These are phyloP conservation scores for Lasaia peninsularis DNA, from an alignment of 1,140 invertebrate species.

Conservation along the genomic window DNA sequence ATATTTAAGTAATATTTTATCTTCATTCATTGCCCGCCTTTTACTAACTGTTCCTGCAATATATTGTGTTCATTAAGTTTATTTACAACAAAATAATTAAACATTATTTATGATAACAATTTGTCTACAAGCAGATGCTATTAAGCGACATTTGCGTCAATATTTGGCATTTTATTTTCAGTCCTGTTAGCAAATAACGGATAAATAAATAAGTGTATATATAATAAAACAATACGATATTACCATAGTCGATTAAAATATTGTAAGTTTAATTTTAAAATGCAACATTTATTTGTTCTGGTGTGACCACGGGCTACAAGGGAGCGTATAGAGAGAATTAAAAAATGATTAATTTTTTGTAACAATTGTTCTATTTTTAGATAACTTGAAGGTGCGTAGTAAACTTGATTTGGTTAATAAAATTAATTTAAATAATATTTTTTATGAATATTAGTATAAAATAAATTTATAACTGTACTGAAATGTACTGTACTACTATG, in stretches of 20 bases:
- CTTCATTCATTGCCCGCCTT: too few relatives aligned
- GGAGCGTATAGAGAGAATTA: background rate
- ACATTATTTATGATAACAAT: slow-evolving; percentile 9
- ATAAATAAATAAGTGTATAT: background rate
- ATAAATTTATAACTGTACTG: too few relatives aligned
- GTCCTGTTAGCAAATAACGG: background rate
- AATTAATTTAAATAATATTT: too few relatives aligned
- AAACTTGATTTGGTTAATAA: too few relatives aligned
- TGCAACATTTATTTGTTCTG: background rate
- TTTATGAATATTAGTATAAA: too few relatives aligned
- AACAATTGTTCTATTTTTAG: too few relatives aligned
- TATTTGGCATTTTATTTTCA: slow-evolving; percentile 10
- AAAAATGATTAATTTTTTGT: background rate
- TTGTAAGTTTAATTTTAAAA: slow-evolving; percentile 1
- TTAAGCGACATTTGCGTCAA: slow-evolving; percentile 8
- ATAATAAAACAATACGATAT: slow-evolving; percentile 10
- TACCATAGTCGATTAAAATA: slow-evolving; percentile 6
- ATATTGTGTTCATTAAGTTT: background rate
- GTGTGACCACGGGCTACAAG: background rate
- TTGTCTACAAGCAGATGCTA: slow-evolving; percentile 8
- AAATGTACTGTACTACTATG: too few relatives aligned
- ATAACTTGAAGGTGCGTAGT: too few relatives aligned
- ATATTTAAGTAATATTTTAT: too few relatives aligned
- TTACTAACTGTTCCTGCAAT: background rate
- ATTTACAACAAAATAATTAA: slow-evolving; percentile 11